These are phyloP conservation scores for Pelecanoides urinatrix DNA, from an alignment of 2,113 vertebrate genomes.

Conservation along the genomic window DNA sequence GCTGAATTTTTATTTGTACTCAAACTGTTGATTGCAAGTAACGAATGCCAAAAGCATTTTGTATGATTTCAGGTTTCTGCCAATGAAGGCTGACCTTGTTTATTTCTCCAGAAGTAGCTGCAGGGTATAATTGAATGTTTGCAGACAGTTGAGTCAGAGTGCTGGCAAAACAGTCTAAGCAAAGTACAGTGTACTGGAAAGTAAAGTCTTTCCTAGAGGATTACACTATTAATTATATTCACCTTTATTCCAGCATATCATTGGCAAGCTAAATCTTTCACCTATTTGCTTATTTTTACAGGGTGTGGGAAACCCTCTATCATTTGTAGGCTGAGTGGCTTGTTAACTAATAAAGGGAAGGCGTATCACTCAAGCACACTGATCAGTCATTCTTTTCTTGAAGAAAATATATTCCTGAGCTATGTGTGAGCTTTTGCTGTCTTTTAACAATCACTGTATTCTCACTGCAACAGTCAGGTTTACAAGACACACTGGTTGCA, in stretches of 20 bases:
- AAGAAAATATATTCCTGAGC: not conserved
- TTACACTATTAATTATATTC: not conserved
- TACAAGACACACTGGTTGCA: not conserved
- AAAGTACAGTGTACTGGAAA: slow-evolving; percentile 1
- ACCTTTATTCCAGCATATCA: not conserved
- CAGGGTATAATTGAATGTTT: slow-evolving; percentile 58
- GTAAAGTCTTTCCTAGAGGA: not conserved
- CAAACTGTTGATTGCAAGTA: slow-evolving; percentile 11
- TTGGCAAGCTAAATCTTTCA: not conserved
- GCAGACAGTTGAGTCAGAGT: slow-evolving; percentile 45
- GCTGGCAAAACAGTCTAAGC: slow-evolving; percentile 37
- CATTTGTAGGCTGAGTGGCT: not conserved
- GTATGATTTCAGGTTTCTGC: slow-evolving; percentile 53
- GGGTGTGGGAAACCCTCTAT: not conserved
- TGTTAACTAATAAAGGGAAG: not conserved
- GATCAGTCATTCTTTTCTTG: not conserved
- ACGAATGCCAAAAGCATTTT: slow-evolving; percentile 50
- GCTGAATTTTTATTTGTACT: slow-evolving; percentile 11
- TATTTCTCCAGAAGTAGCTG: slow-evolving; percentile 57
- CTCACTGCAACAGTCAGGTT: not conserved
- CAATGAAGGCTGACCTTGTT: slow-evolving; percentile 51
- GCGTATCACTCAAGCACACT: not conserved
- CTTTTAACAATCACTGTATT: not conserved
- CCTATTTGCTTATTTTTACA: not conserved
- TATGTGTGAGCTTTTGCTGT: not conserved